phyloP scores from a whole-genome alignment of 2,888 invertebrate genomes.

The Andrena camellia region DNA sequence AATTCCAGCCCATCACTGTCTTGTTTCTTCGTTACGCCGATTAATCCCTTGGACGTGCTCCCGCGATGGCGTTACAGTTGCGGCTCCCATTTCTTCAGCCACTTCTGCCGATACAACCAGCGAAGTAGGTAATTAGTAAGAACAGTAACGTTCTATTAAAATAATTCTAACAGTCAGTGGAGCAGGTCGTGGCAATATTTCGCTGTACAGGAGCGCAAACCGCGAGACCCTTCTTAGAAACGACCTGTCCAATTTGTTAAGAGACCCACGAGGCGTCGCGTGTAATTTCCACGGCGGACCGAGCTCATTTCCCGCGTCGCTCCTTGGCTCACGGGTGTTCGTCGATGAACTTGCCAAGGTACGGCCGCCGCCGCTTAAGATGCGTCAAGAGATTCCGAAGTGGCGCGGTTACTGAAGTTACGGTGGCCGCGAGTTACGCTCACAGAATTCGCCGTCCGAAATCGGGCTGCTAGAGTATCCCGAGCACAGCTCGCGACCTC shows the following conservation, averaged over 20 bases:
- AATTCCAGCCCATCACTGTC: too few species aligned
- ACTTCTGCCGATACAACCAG: too few species aligned
- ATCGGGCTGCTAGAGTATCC: constrained; percentile 6
- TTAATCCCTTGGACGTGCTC: neutral
- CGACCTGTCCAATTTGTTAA: constrained; percentile 20
- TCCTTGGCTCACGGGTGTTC: neutral
- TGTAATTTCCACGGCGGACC: neutral
- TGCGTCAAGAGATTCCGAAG: constrained; percentile 43
- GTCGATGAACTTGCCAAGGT: constrained; percentile 37
- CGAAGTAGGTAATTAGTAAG: too few species aligned
- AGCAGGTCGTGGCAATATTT: neutral
- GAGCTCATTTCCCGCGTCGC: constrained; percentile 18
- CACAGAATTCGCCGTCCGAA: constrained; percentile 43
- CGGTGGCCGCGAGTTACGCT: constrained; percentile 14
- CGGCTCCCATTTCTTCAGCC: too few species aligned
- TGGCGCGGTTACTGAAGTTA: constrained; percentile 33
- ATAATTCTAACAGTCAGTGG: neutral
- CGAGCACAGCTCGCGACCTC: constrained; percentile 14
- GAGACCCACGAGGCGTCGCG: neutral
- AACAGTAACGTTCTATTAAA: too few species aligned
- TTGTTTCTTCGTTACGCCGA: too few species aligned
- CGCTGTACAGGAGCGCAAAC: neutral
- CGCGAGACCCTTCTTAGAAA: neutral
- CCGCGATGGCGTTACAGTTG: too few species aligned
- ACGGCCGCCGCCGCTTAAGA: constrained; percentile 31